Evolutionary conservation across 2,113 vertebrate species (phyloP), one percentile per base, ranked within the genome.

Genomic region (Crotalus helleri): DNA sequence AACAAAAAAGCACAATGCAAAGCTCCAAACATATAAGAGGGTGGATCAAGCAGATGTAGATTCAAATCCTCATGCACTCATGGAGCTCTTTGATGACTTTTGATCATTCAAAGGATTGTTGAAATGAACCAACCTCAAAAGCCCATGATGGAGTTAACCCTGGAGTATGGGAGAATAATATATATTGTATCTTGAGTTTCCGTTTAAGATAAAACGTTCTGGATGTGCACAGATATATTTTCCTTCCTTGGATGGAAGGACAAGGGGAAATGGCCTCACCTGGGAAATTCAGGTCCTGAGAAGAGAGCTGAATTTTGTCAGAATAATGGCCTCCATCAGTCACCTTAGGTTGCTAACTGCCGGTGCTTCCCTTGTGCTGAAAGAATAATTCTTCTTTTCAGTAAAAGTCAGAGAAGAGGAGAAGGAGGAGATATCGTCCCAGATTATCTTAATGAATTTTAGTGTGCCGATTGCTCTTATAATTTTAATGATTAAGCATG

Each of bases 401-500:
- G 93, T 91, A 92, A 94, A 95, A 94, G 95, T 93, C 15, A 86
- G 69, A 44, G 13, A n/a, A 17, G 89, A 64, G 86, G 85, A 87
- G 33, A n/a, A 58, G 19, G 57, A 58, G 17, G n/a, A 26, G 19
- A 54, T 4, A 19, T 64, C 58, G 0, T 92, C 92, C 85, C 91
- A 91, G 88, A 94, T 96, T 93, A 90, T 53, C 93, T 74, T 69
- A 95, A 91, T 94, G 53, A 88, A 81, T 94, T 93, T n/a, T 88
- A 90, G 23, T 49, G 19, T 96, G 92, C 92, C 87, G 94, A 88
- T 92, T 94, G 89, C 92, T 95, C 87, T 24, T 91, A 55, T 51
- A 90, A 69, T 86, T 90, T 90, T 94, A 96, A 97, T 95, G 92
- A 74, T 94, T 96, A 96, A 96, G 94, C 95, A 92, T 1, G 0